These are phyloP conservation scores for Phalanger gymnotis DNA, from an alignment of 2,797 vertebrate species.

Conservation along the genomic window DNA sequence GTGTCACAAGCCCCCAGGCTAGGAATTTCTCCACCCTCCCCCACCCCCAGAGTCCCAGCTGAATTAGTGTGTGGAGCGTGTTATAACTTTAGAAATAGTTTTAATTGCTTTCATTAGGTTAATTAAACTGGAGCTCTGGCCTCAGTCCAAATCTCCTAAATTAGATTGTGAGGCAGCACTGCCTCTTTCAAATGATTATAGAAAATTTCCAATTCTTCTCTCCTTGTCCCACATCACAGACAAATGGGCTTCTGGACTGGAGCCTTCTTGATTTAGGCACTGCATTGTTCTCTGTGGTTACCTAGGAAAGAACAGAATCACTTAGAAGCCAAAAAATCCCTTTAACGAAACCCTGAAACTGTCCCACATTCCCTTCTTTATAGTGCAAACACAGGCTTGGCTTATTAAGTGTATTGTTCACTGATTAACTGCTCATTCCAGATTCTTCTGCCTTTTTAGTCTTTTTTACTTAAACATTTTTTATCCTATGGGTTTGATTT, in stretches of 20 bases:
- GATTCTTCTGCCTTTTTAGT: not conserved
- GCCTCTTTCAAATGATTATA: not conserved
- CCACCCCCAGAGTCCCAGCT: not conserved
- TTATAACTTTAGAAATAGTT: not conserved
- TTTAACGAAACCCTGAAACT: not conserved
- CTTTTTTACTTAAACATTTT: not conserved
- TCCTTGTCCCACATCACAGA: not conserved
- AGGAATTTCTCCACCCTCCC: not conserved
- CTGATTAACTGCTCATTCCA: not conserved
- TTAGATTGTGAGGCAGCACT: not conserved
- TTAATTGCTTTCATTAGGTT: conserved; percentile 8
- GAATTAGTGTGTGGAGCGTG: not conserved
- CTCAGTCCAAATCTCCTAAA: not conserved
- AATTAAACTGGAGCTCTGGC: not conserved
- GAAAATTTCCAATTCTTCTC: not conserved
- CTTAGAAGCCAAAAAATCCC: not conserved
- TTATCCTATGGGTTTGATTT: not conserved
- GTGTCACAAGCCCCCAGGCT: not conserved
- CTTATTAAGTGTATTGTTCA: not conserved
- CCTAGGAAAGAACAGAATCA: not conserved
- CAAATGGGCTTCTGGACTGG: not conserved
- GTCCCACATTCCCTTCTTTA: not conserved
- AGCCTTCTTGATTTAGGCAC: not conserved
- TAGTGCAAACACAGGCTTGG: not conserved
- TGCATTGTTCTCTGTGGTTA: not conserved